These are phyloP conservation scores for Homarus gammarus DNA, from an alignment of 2,888 invertebrate genomes.

Conservation along the genomic window DNA sequence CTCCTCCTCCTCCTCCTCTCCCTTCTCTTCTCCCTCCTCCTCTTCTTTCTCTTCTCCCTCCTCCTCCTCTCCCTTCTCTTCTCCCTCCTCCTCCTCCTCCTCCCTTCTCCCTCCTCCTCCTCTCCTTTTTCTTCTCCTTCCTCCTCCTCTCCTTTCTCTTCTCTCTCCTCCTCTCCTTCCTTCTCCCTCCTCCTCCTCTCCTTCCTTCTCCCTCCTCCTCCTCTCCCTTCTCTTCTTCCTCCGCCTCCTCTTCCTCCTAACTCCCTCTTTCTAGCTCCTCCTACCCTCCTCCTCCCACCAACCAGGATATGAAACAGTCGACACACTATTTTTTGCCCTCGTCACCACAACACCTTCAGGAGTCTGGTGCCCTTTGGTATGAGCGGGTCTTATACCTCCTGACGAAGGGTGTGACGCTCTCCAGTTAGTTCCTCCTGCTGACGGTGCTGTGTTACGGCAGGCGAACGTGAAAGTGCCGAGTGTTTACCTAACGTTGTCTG, in stretches of 20 bases:
- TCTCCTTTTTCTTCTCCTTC: neutral
- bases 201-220: neutral
- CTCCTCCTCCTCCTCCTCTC: neutral
- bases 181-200: neutral
- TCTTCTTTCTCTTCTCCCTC: neutral
- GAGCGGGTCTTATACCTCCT: too few species aligned
- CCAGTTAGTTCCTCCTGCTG: too few species aligned
- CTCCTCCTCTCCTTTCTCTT: conserved; percentile 11
- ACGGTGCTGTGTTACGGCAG: too few species aligned
- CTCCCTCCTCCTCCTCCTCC: neutral
- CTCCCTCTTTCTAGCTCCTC: neutral
- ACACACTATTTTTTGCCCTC: too few species aligned
- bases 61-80: neutral
- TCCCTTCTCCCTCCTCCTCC: neutral
- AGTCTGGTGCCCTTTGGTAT: too few species aligned
- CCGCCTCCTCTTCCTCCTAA: neutral
- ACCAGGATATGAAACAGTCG: neutral
- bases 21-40: neutral
- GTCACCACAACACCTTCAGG: too few species aligned
- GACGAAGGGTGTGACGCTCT: too few species aligned
- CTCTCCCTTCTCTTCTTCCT: neutral
- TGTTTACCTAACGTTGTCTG: too few species aligned
- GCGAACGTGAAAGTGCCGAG: too few species aligned
- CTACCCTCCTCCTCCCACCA: neutral
- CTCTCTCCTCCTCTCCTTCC: neutral